Conservation (phyloP, 2,888 invertebrate species). For the Girardia tigrina region DNA sequence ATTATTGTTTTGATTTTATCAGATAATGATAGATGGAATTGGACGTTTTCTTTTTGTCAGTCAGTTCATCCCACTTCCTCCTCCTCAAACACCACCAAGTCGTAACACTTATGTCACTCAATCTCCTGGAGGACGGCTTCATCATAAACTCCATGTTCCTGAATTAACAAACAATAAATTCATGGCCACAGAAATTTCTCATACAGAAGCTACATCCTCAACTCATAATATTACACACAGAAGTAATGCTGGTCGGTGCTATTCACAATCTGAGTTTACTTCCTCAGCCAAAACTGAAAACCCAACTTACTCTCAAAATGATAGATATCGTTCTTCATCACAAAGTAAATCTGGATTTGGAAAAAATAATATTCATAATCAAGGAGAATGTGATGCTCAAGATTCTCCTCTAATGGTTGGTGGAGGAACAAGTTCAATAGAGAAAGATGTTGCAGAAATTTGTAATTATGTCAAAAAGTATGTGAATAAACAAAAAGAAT, state of each 20-base stretch:
- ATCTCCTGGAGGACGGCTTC: constrained; percentile 26
- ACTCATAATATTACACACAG: neutral
- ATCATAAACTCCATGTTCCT: constrained; percentile 33
- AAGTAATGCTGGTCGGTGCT: neutral
- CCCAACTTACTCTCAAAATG: neutral
- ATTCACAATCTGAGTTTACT: too few species aligned
- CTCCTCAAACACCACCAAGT: neutral
- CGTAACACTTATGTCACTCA: constrained; percentile 16
- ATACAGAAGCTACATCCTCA: neutral
- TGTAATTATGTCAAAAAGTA: neutral
- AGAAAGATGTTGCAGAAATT: constrained; percentile 8
- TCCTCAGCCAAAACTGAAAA: neutral
- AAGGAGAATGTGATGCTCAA: constrained; percentile 24
- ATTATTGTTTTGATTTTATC: neutral
- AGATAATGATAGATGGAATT: constrained; percentile 34
- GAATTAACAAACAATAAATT: constrained; percentile 30
- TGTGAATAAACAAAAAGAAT: constrained; percentile 1
- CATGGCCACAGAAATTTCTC: neutral
- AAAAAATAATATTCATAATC: neutral
- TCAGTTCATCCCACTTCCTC: constrained; percentile 26
- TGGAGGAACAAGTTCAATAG: constrained; percentile 7
- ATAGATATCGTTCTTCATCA: neutral
- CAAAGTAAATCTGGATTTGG: neutral
- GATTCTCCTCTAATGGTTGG: neutral
- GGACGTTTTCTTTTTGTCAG: constrained; percentile 36